phyloP scores from a whole-genome alignment of 2,797 vertebrate species.

The Sparidentex hasta region DNA sequence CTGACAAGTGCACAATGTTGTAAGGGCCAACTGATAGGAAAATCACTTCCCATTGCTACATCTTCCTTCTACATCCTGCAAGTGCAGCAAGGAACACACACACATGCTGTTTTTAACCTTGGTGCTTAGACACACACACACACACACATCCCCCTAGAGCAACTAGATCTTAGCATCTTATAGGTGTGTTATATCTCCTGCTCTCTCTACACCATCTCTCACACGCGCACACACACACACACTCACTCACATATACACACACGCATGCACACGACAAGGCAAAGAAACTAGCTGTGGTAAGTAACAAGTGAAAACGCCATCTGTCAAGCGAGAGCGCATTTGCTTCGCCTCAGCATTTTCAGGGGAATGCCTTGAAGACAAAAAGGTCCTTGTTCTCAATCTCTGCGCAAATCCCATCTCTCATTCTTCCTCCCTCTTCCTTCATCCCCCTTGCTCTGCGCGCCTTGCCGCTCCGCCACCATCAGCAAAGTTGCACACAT shows the following conservation, averaged over 20 bases:
- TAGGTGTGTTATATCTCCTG: constrained; percentile 67
- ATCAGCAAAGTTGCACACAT: constrained; percentile 88
- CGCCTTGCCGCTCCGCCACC: constrained; percentile 81
- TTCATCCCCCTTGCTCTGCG: constrained; percentile 81
- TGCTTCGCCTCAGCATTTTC: constrained; percentile 87
- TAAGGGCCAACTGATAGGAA: constrained; percentile 53
- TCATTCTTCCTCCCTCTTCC: constrained; percentile 84
- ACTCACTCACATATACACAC: neutral
- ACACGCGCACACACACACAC: neutral
- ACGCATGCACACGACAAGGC: constrained; percentile 57
- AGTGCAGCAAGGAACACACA: constrained; percentile 21
- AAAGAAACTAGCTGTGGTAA: constrained; percentile 84
- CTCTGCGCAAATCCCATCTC: constrained; percentile 86
- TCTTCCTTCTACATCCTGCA: constrained; percentile 19
- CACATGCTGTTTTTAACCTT: constrained; percentile 36
- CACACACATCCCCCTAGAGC: constrained; percentile 39
- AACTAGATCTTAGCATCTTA: constrained; percentile 58
- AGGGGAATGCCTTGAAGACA: constrained; percentile 88
- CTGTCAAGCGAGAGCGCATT: constrained; percentile 85
- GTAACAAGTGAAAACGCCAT: constrained; percentile 89
- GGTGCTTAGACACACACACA: constrained; percentile 28
- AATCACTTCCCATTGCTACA: constrained; percentile 55
- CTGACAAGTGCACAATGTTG: constrained; percentile 43
- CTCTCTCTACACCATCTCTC: constrained; percentile 34
- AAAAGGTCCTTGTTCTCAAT: constrained; percentile 86